Percentiles rank a stretch among this genome's conserved stretches.
These are phyloP conservation scores for Leguminivora glycinivorella DNA, from an alignment of 1,140 invertebrate species.

Conservation along the genomic window DNA sequence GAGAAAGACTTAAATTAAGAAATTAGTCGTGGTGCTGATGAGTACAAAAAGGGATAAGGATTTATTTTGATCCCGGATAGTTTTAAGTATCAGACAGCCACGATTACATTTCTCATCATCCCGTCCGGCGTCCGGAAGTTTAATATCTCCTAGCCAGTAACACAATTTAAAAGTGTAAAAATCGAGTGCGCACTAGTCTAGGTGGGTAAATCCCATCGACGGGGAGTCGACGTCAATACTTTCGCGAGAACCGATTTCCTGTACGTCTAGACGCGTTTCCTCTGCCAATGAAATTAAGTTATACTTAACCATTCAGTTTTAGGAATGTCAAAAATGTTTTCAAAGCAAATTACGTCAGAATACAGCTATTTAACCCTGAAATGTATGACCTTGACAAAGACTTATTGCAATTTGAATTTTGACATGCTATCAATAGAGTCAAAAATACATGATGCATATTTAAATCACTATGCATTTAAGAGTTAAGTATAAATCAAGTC, in stretches of 20 bases:
- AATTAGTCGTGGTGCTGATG: too few relatives aligned
- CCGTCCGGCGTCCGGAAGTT: neutral
- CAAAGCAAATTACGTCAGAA: too few relatives aligned
- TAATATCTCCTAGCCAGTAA: slow-evolving; percentile 3
- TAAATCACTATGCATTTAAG: too few relatives aligned
- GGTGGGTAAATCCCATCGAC: neutral
- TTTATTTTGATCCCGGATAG: neutral
- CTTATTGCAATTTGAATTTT: too few relatives aligned
- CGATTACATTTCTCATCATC: slow-evolving; percentile 1
- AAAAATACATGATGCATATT: too few relatives aligned
- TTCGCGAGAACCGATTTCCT: slow-evolving; percentile 64
- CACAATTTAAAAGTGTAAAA: slow-evolving; percentile 9
- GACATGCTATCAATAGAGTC: too few relatives aligned
- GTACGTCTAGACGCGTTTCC: slow-evolving; percentile 67
- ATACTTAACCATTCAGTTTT: neutral
- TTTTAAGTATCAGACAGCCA: slow-evolving; percentile 3
- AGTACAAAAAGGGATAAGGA: too few relatives aligned
- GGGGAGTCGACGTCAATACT: slow-evolving; percentile 36
- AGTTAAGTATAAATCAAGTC: too few relatives aligned
- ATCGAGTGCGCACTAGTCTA: neutral
- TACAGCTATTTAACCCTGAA: too few relatives aligned
- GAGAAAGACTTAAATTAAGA: too few relatives aligned
- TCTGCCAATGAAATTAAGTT: slow-evolving; percentile 32
- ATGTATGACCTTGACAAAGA: too few relatives aligned
- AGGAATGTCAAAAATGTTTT: too few relatives aligned